Conservation (phyloP, 2,888 invertebrate species). For the Lamellibrachia satsuma region DNA sequence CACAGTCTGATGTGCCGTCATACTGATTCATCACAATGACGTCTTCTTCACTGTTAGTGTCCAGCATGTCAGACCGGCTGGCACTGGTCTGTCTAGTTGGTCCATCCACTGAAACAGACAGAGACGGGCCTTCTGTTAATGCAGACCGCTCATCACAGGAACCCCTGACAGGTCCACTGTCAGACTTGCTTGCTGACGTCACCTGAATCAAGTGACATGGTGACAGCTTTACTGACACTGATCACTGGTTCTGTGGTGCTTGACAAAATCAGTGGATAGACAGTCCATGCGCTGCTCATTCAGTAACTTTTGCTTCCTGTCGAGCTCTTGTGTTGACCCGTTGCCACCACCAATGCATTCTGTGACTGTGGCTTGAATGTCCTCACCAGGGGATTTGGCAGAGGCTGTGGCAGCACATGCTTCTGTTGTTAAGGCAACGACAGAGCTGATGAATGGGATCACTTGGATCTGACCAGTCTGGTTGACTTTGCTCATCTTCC, state of each 20-base stretch:
- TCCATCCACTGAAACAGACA: neutral
- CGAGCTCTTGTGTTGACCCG: neutral
- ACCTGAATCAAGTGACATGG: neutral
- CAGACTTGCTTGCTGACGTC: neutral
- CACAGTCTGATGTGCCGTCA: neutral
- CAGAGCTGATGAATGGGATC: neutral
- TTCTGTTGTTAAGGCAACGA: constrained; percentile 9
- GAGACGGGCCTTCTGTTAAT: too few species aligned
- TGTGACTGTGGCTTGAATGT: neutral
- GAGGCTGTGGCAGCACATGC: neutral
- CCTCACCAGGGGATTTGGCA: neutral
- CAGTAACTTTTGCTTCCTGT: neutral
- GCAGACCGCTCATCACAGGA: neutral
- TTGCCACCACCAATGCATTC: too few species aligned
- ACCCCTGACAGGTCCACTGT: neutral
- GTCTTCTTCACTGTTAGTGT: neutral
- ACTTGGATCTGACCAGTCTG: neutral
- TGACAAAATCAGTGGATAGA: neutral
- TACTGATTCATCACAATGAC: neutral
- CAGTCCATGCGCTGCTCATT: neutral
- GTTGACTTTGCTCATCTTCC: neutral
- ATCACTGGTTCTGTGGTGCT: neutral
- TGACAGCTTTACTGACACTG: neutral
- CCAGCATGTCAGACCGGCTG: neutral
- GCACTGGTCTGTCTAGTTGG: neutral